Evolutionary conservation across 2,113 vertebrate species (phyloP).

Genomic region (Collichthys lucidus): DNA sequence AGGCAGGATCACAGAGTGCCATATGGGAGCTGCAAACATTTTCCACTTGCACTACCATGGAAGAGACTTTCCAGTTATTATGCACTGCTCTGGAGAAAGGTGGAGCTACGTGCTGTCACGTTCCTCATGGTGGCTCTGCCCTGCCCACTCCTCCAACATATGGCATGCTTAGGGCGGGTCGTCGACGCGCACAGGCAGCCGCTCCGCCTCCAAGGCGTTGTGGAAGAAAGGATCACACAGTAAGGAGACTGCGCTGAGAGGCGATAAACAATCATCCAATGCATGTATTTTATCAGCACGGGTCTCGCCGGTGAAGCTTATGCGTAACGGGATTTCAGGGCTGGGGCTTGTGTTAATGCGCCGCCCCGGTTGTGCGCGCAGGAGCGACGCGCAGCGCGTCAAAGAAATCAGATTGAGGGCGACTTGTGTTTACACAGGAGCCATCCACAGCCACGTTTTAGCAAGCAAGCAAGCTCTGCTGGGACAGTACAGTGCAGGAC

Average conservation of each 20-base stretch:
- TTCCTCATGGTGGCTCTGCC: constrained; percentile 34
- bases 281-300: not conserved
- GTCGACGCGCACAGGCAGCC: constrained; percentile 66
- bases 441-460: constrained; percentile 74
- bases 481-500: constrained; percentile 33
- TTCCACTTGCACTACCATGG: not conserved
- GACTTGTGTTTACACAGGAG: constrained; percentile 75
- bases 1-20: not conserved
- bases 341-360: constrained; percentile 4
- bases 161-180: constrained; percentile 62
- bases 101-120: constrained; percentile 66
- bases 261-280: constrained; percentile 27
- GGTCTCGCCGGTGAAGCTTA: too few species aligned
- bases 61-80: constrained; percentile 34
- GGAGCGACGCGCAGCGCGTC: constrained; percentile 39
- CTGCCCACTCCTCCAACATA: constrained; percentile 68
- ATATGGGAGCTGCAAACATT: not conserved
- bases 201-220: constrained; percentile 78
- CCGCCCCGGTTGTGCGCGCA: not conserved
- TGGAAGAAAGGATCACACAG: constrained; percentile 62
- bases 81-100: constrained; percentile 28
- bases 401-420: constrained; percentile 57
- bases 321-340: not conserved
- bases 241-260: constrained; percentile 9
- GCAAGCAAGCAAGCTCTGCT: constrained; percentile 40